These are phyloP conservation scores for Lytechinus variegatus DNA, from an alignment of 35 echinoderm and acorn worm species.

Conservation along the genomic window DNA sequence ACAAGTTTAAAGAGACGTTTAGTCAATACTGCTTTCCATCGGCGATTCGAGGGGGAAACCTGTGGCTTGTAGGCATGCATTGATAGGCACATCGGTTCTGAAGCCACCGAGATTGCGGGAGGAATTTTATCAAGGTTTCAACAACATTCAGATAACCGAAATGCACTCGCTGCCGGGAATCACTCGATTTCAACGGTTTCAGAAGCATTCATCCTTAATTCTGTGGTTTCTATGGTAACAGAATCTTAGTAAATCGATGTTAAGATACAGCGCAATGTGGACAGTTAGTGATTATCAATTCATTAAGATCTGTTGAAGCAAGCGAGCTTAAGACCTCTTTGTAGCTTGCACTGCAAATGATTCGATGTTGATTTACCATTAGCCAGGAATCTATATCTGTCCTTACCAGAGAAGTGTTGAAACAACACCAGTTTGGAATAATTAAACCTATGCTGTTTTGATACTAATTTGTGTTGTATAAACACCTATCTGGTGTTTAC, in stretches of 20 bases:
- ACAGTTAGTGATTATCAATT: not conserved
- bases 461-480: no score
- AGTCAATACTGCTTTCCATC: not conserved
- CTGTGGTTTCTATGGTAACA: not conserved
- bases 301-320: not conserved
- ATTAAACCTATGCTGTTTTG: no score
- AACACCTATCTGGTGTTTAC: no score
- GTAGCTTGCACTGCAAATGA: no score
- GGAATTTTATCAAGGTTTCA: not conserved
- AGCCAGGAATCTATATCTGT: no score
- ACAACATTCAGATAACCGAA: not conserved
- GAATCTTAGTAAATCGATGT: not conserved
- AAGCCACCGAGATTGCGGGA: not conserved
- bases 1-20: not conserved
- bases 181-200: not conserved
- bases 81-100: not conserved
- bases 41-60: not conserved
- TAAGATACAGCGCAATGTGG: not conserved
- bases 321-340: not conserved
- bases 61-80: not conserved
- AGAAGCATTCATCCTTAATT: not conserved
- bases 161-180: not conserved
- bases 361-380: no score
- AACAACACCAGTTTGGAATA: no score
- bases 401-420: no score